Conservation (phyloP, 2,113 vertebrate species). For the Dascyllus trimaculatus region DNA sequence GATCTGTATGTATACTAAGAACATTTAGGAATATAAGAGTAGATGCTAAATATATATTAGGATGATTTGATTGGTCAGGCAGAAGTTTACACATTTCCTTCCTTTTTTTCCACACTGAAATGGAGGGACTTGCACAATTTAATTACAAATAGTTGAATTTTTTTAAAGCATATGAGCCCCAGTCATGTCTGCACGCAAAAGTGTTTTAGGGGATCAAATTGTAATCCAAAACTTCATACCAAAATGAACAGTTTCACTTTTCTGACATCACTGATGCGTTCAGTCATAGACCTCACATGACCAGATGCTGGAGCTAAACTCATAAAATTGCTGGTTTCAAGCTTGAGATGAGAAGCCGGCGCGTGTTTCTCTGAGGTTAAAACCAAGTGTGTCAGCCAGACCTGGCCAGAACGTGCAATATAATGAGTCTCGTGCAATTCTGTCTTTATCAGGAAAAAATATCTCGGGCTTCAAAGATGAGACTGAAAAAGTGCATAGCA, state of each 20-base stretch:
- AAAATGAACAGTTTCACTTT: constrained; percentile 34
- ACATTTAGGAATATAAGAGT: too few species aligned
- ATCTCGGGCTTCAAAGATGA: neutral
- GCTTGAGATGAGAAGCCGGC: constrained; percentile 34
- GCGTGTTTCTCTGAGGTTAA: constrained; percentile 23
- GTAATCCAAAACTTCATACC: constrained; percentile 24
- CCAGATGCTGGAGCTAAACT: constrained; percentile 10
- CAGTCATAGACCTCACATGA: constrained; percentile 12
- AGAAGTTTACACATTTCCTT: neutral
- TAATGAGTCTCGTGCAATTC: neutral
- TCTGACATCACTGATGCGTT: constrained; percentile 31
- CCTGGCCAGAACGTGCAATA: neutral
- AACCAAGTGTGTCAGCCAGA: constrained; percentile 19
- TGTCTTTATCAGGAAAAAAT: constrained; percentile 22
- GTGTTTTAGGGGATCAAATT: neutral
- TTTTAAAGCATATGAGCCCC: neutral
- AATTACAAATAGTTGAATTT: neutral
- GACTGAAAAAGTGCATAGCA: neutral
- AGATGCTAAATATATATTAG: too few species aligned
- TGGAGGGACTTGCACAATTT: neutral
- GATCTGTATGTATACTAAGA: too few species aligned
- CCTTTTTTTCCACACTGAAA: neutral
- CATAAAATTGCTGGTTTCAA: constrained; percentile 57
- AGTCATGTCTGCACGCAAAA: too few species aligned
- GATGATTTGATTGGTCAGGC: too few species aligned